Evolutionary conservation across 1,140 invertebrate species (phyloP).

Genomic region (Bombus haemorrhoidalis): DNA sequence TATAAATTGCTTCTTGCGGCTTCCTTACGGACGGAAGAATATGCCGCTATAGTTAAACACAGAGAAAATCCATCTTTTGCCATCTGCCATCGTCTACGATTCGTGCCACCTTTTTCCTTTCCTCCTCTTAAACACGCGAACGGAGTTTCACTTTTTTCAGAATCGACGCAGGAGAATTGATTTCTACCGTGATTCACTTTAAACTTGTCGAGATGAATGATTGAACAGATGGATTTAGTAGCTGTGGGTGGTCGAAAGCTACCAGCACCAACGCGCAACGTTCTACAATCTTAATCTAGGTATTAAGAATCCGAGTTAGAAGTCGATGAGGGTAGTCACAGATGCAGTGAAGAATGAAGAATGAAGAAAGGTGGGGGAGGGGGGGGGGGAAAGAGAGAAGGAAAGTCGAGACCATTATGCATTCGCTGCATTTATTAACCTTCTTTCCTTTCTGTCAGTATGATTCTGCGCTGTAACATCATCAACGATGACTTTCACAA

Average conservation of each 20-base stretch:
- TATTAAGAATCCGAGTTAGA: conserved; percentile 42
- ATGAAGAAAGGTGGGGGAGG: neutral
- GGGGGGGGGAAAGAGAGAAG: neutral
- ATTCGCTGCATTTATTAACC: conserved; percentile 25
- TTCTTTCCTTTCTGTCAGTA: neutral
- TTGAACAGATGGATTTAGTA: conserved; percentile 22
- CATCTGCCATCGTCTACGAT: neutral
- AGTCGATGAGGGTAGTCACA: neutral
- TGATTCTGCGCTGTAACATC: neutral
- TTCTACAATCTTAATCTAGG: conserved; percentile 51
- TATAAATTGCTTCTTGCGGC: conserved; percentile 70
- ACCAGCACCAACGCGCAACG: neutral
- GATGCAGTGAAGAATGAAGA: too few species aligned
- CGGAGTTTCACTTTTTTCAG: neutral
- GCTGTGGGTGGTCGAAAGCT: conserved; percentile 55
- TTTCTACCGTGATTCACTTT: conserved; percentile 37
- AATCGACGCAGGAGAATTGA: conserved; percentile 1
- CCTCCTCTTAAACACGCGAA: neutral
- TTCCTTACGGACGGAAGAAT: neutral
- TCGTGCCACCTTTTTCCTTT: neutral
- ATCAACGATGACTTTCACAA: conserved; percentile 37
- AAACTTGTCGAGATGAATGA: conserved; percentile 28
- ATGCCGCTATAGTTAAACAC: conserved; percentile 42
- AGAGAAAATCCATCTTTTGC: neutral
- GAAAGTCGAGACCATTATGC: conserved; percentile 6